Conservation (phyloP, 2,797 vertebrate species). For the Onychomys arenicola region DNA sequence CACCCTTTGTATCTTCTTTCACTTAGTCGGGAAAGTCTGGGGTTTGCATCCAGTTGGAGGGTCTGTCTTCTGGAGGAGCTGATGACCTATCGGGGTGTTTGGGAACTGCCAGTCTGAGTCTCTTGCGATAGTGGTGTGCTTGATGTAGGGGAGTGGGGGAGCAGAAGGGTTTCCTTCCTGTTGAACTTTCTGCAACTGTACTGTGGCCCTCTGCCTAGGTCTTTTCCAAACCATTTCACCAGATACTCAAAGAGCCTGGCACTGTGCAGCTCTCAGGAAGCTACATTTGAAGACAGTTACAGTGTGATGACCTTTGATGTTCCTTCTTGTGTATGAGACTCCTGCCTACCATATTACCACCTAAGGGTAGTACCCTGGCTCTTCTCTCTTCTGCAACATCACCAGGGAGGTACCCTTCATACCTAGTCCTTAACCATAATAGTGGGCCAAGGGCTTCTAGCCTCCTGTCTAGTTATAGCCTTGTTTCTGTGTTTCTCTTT, state of each 20-base stretch:
- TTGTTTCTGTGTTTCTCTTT: background rate
- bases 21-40: constrained; percentile 36
- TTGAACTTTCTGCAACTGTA: constrained; percentile 18
- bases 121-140: constrained; percentile 30
- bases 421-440: background rate
- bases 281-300: background rate
- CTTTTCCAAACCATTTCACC: background rate
- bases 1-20: constrained; percentile 64
- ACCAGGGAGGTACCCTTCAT: background rate
- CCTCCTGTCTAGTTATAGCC: background rate
- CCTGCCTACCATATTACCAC: too few relatives aligned
- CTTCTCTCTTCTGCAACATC: background rate
- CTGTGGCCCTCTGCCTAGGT: background rate
- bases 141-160: background rate
- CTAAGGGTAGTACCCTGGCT: background rate
- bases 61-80: constrained; percentile 46
- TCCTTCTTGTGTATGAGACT: background rate
- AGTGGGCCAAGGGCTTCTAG: background rate
- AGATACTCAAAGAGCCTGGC: background rate
- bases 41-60: constrained; percentile 62
- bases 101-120: constrained; percentile 27
- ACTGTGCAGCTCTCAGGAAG: background rate
- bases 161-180: background rate
- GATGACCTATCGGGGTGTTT: background rate
- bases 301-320: background rate